These are phyloP conservation scores for Ridgeia piscesae DNA, from an alignment of 1,140 invertebrate genomes.

Conservation along the genomic window DNA sequence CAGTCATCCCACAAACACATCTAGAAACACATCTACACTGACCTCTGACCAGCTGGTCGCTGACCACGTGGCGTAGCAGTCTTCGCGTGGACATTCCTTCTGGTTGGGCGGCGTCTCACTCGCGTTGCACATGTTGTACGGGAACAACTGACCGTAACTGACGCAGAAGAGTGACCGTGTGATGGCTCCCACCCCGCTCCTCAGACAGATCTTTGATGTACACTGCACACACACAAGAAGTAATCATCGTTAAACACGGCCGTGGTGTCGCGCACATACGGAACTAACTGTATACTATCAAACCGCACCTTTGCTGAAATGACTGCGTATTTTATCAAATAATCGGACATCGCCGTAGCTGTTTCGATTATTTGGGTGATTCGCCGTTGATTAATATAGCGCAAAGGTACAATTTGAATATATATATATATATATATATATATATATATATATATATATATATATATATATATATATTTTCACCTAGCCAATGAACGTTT, in stretches of 20 bases:
- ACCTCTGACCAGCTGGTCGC: background rate
- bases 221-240: background rate
- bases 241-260: background rate
- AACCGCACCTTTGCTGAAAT: no score
- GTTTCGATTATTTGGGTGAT: no score
- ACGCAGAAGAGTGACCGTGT: background rate
- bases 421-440: no score
- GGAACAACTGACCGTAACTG: background rate
- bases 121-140: background rate
- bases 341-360: no score
- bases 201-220: background rate
- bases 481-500: no score
- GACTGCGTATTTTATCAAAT: no score
- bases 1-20: background rate
- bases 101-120: background rate
- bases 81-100: background rate
- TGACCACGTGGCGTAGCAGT: constrained; percentile 3
- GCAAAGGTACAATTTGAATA: no score
- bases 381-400: no score
- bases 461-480: no score
- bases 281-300: no score
- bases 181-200: background rate
- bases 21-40: background rate
- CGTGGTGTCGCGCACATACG: no score
- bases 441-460: no score